phyloP scores from a whole-genome alignment of 2,113 vertebrate genomes.

The Notothenia coriiceps region DNA sequence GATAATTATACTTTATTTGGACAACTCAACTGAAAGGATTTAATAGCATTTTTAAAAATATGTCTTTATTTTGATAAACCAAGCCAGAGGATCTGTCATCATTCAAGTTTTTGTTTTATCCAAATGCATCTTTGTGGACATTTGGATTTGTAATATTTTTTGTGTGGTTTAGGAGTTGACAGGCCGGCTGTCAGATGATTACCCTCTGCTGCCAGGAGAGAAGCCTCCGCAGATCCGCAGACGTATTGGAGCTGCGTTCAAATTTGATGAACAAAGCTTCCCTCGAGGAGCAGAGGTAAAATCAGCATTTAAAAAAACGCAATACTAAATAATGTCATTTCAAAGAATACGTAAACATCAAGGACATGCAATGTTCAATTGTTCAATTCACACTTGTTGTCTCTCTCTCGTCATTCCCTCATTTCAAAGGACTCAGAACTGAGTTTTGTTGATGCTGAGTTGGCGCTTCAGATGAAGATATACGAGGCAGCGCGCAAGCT shows the following conservation, averaged over 20 bases:
- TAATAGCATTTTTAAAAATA: neutral
- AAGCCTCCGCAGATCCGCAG: conserved; percentile 88
- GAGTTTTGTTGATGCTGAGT: conserved; percentile 85
- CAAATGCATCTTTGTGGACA: neutral
- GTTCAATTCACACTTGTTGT: neutral
- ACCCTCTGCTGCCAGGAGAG: conserved; percentile 89
- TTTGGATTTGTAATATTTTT: conserved; percentile 26
- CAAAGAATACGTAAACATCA: neutral
- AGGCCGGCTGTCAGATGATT: conserved; percentile 87
- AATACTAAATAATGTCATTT: neutral
- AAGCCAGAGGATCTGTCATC: neutral
- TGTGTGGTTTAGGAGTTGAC: conserved; percentile 88
- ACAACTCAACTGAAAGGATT: conserved; percentile 18
- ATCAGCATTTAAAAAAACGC: neutral
- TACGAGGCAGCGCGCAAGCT: conserved; percentile 87
- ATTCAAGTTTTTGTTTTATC: conserved; percentile 2
- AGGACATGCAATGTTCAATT: neutral
- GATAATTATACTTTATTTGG: neutral
- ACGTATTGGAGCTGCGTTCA: conserved; percentile 90
- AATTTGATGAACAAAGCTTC: conserved; percentile 88
- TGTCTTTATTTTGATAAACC: conserved; percentile 3
- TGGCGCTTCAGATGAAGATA: conserved; percentile 93
- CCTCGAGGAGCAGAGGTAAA: conserved; percentile 83
- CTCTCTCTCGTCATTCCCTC: neutral
- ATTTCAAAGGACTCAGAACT: conserved; percentile 84